These are phyloP conservation scores for Pantherophis alleghaniensis DNA, from an alignment of 2,797 vertebrate genomes.

Conservation along the genomic window DNA sequence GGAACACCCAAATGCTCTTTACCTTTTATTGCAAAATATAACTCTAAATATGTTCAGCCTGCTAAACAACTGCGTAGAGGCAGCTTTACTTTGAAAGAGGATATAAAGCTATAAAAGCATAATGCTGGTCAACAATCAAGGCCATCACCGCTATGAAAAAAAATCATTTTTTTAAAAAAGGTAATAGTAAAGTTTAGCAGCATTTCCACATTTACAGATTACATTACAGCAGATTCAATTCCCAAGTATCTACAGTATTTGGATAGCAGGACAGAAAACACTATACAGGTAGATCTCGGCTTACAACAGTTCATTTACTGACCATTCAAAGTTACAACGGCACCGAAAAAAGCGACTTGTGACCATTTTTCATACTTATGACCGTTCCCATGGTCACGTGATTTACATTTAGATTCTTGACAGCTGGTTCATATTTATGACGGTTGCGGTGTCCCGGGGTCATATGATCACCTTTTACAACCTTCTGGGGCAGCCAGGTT, in stretches of 20 bases:
- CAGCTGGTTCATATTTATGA: too few species aligned
- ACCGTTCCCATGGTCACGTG: too few species aligned
- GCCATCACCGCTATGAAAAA: fast-evolving
- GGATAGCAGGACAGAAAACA: not conserved
- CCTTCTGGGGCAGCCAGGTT: too few species aligned
- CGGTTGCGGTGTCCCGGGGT: too few species aligned
- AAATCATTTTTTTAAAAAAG: not conserved
- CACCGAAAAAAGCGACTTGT: too few species aligned
- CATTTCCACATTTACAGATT: not conserved
- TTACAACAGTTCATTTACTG: too few species aligned
- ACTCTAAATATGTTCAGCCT: not conserved
- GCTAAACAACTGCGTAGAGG: not conserved
- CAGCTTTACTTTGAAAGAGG: not conserved
- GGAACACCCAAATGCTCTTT: not conserved
- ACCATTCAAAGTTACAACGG: too few species aligned
- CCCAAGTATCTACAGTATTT: not conserved
- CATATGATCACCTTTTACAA: too few species aligned
- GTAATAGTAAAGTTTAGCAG: not conserved
- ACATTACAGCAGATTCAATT: not conserved
- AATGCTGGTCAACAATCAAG: not conserved
- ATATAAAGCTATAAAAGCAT: not conserved
- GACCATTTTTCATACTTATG: too few species aligned
- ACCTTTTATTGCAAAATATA: not conserved
- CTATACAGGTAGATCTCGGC: too few species aligned
- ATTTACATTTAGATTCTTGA: too few species aligned